A percentile compares a stretch with the other conserved stretches of the same genome.
Evolutionary conservation across 2,888 invertebrate species (phyloP).

Genomic region (Ephialtes manifestator): DNA sequence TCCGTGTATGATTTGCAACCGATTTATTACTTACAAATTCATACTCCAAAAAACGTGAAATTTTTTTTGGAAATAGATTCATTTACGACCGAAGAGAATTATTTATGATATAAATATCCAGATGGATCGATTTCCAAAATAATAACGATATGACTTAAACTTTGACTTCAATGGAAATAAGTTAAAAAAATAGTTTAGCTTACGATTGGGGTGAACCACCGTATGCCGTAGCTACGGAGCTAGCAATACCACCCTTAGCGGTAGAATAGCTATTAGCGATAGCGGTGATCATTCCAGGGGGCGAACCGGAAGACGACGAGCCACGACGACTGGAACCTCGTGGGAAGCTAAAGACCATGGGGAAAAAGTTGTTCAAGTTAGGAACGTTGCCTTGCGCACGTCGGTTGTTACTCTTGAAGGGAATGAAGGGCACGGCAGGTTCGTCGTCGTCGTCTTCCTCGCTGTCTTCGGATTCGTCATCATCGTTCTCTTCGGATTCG

Average conservation of each 20-base stretch:
- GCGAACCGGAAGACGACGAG: conserved; percentile 78
- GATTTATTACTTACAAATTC: no score
- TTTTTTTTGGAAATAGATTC: no score
- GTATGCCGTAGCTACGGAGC: conserved; percentile 91
- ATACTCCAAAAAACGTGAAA: no score
- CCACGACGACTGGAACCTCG: conserved; percentile 86
- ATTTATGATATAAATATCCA: background rate
- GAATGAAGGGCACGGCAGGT: conserved; percentile 73
- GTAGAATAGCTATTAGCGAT: conserved; percentile 92
- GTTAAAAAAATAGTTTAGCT: conserved; percentile 54
- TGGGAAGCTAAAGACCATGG: conserved; percentile 88
- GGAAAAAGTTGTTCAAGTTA: conserved; percentile 88
- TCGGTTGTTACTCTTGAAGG: conserved; percentile 77
- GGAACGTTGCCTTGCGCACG: conserved; percentile 83
- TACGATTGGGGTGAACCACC: conserved; percentile 88
- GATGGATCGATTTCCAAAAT: no score
- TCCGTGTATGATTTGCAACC: no score
- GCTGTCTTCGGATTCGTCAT: conserved; percentile 86
- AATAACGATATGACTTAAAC: no score
- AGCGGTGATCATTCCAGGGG: conserved; percentile 89
- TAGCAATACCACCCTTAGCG: conserved; percentile 90
- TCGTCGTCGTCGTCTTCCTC: conserved; percentile 84
- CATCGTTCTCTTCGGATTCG: conserved; percentile 82
- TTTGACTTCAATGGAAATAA: conserved; percentile 5
- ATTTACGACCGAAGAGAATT: background rate